Base-by-base conservation (phyloP, 2,113 vertebrate species). In the Atherinomorus stipes region DNA sequence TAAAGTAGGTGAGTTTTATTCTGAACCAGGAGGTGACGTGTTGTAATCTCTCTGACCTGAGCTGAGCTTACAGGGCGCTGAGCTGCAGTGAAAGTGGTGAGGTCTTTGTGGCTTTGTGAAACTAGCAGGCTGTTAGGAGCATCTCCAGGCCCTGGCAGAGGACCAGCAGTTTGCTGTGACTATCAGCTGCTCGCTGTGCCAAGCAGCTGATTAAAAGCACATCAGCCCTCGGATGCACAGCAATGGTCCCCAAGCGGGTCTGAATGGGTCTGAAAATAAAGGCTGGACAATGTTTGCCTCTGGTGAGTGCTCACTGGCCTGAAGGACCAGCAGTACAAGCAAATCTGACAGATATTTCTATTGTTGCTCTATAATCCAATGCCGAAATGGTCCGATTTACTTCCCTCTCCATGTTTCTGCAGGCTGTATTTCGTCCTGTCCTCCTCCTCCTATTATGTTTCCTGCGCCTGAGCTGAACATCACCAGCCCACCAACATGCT, bases 331-430 rank as follows among this genome's bases (percentile, higher is more conserved):
- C 15, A 68, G 60, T 63, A 57, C 38, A 50, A 11, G 16, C 57
- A 56, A 37, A 74, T 38, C 21, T 38, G 71, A 70, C 64, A 65
- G 31, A 68, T 73, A 53, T 66, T 73, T 71, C 47, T 73, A 19
- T 59, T 61, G 59, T 65, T 54, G 25, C 50, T 71, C 57, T 13
- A 31, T 67, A 57, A 78, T 76, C 61, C 50, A 75, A 72, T 68
- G 60, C 56, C 51, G 34, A 38, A 18, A 8, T 26, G 65, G 25
- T 25, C 37, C 64, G 59, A 38, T 60, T 76, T 50, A 22, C 40
- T 53, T 13, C 58, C 22, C 11, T 65, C 38, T 2, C 34, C 11
- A 28, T 34, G 31, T 54, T 25, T 58, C 26, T 62, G 37, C 40
- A 49, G 28, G 23, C 57, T 50, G 45, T 50, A 3, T 50, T 50